These are phyloP conservation scores for Serilophus lunatus DNA, from an alignment of 2,113 vertebrate genomes.

Conservation along the genomic window DNA sequence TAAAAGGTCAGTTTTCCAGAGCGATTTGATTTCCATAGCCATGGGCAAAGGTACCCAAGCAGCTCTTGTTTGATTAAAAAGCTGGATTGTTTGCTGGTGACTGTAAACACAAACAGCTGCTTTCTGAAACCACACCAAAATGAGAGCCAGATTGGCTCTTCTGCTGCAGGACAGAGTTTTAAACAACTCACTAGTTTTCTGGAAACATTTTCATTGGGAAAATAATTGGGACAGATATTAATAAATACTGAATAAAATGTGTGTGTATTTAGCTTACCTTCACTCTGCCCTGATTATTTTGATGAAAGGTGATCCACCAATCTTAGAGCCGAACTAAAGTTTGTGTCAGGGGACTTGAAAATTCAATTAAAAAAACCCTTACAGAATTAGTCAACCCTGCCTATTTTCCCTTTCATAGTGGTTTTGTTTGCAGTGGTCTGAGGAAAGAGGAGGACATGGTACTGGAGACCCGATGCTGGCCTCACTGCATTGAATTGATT, in stretches of 20 bases:
- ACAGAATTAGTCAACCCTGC: neutral
- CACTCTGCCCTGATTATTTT: neutral
- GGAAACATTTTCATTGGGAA: neutral
- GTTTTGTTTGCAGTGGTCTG: neutral
- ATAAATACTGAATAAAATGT: neutral
- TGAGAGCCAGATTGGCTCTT: constrained; percentile 9
- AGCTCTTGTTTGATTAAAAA: constrained; percentile 59
- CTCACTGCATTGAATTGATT: neutral
- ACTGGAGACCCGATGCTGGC: neutral
- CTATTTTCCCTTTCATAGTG: neutral
- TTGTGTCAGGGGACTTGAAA: neutral
- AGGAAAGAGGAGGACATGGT: neutral
- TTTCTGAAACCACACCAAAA: constrained; percentile 8
- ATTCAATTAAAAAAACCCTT: neutral
- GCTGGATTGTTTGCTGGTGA: constrained; percentile 39
- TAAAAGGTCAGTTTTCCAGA: constrained; percentile 66
- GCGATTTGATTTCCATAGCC: constrained; percentile 66
- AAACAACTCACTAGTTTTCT: neutral
- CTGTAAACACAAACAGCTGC: constrained; percentile 65
- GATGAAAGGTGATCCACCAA: neutral
- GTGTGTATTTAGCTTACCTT: neutral
- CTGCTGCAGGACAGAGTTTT: neutral
- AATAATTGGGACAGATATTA: neutral
- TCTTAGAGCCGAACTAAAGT: neutral
- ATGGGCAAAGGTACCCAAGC: constrained; percentile 45